Evolutionary conservation across 2,888 invertebrate genomes (phyloP), one percentile per base, ranked within the genome.

Genomic region (Meandrusa payeni): DNA sequence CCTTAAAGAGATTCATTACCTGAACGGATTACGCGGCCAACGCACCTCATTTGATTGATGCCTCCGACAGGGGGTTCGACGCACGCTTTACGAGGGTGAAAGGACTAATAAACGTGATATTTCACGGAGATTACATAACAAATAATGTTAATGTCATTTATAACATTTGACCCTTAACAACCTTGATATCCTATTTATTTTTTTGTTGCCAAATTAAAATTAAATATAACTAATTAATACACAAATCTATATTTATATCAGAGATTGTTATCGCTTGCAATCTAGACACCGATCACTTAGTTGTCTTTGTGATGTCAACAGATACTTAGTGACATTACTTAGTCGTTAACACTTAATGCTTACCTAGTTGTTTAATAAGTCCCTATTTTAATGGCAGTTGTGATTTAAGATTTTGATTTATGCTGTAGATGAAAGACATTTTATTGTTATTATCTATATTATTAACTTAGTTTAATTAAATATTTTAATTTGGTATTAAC

Each of bases 11-110:
- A 49, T 55, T 58, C 59, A 58, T 59, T 64, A 59, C 57, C 36
- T 50, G 40, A 50, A 47, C 51, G 56, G 60, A 61, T 64, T 57
- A 64, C 58, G 55, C 52, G 59, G 52, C 54, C 50, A 50, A 48
- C 52, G 55, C 48, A 48, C 50, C 47, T 49, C 38, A 57, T 59
- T 64, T 68, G 71, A 70, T 64, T 64, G 64, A 70, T 64, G 48
- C 51, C 54, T 58, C 52, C 58, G 55, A 57, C 57, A n/a, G 54
- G 49, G 49, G 52, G 43, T 48, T 54, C 56, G 52, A 45, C 43
- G 39, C 44, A 42, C 53, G 52, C 47, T 57, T 59, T 57, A 58
- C 50, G 59, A 57, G 50, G 55, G 51, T 50, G 52, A 56, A 54
- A 57, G 54, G 52, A 51, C 48, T 52, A 49, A 52, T 52, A 57